Evolutionary conservation across 2,113 vertebrate species (phyloP).

Genomic region (Atherinomorus stipes): DNA sequence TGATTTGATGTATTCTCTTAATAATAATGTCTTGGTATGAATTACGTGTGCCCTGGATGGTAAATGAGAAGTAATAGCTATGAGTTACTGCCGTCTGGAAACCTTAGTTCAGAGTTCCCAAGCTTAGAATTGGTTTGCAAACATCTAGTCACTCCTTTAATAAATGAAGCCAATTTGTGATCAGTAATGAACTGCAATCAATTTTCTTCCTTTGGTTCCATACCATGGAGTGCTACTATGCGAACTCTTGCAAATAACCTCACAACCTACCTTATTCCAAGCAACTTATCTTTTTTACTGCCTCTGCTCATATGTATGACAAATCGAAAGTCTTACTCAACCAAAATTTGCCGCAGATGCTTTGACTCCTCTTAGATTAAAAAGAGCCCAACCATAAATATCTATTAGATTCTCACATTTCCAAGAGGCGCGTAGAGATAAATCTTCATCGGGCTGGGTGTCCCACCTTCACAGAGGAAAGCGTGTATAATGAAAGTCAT

Average conservation of each 20-base stretch:
- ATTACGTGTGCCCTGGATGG: background rate
- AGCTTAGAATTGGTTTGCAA: background rate
- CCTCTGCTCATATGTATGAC: constrained; percentile 55
- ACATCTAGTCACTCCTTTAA: constrained; percentile 11
- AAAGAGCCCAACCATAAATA: constrained; percentile 80
- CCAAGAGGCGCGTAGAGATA: constrained; percentile 56
- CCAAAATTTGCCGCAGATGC: constrained; percentile 67
- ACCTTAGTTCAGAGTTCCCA: background rate
- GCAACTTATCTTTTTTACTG: constrained; percentile 26
- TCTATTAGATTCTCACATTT: constrained; percentile 78
- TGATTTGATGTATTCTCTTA: background rate
- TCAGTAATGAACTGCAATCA: constrained; percentile 22
- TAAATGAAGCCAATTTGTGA: constrained; percentile 28
- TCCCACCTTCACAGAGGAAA: constrained; percentile 62
- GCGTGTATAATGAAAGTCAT: constrained; percentile 54
- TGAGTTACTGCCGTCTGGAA: constrained; percentile 3
- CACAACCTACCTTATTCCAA: constrained; percentile 23
- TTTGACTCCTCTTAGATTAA: constrained; percentile 71
- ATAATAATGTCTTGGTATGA: background rate
- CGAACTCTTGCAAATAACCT: constrained; percentile 24
- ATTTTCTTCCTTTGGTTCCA: constrained; percentile 16
- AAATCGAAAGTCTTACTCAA: constrained; percentile 73
- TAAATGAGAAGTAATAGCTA: constrained; percentile 3
- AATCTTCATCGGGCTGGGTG: constrained; percentile 68
- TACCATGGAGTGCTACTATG: background rate